A percentile compares a stretch with the other conserved stretches of the same genome.
phyloP scores from a whole-genome alignment of 2,888 invertebrate species.

The Eupelmus urozonus region DNA sequence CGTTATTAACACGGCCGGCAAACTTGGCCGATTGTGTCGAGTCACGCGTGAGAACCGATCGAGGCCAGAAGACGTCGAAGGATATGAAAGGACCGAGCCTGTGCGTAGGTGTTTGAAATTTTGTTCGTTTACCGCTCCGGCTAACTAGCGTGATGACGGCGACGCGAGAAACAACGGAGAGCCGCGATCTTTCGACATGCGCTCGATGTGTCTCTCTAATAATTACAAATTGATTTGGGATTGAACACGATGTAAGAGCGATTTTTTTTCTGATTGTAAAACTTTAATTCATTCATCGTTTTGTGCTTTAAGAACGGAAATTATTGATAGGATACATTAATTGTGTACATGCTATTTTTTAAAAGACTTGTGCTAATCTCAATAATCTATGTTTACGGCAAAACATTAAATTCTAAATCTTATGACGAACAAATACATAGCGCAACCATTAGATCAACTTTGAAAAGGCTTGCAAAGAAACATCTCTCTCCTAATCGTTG shows the following conservation, averaged over 20 bases:
- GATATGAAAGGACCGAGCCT: slow-evolving; percentile 51
- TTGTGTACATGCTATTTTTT: too few relatives aligned
- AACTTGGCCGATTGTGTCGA: slow-evolving; percentile 71
- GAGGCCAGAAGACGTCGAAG: slow-evolving; percentile 25
- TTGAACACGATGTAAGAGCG: background rate
- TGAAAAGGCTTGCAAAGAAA: too few relatives aligned
- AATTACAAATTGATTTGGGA: slow-evolving; percentile 54
- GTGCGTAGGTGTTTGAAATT: slow-evolving; percentile 59
- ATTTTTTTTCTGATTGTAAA: background rate
- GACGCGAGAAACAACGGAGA: slow-evolving; percentile 28
- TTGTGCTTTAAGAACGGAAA: too few relatives aligned
- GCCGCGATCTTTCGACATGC: slow-evolving; percentile 35
- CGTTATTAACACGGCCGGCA: slow-evolving; percentile 73
- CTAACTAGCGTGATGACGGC: slow-evolving; percentile 53
- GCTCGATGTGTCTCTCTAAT: slow-evolving; percentile 31
- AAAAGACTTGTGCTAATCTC: too few relatives aligned
- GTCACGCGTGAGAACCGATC: slow-evolving; percentile 66
- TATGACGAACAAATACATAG: too few relatives aligned
- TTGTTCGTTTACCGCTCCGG: slow-evolving; percentile 40
- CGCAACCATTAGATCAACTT: too few relatives aligned
- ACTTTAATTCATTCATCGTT: background rate
- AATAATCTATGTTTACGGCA: too few relatives aligned
- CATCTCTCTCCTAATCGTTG: background rate
- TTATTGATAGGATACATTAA: too few relatives aligned
- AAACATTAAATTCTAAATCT: too few relatives aligned